These are phyloP conservation scores for Azemiops feae DNA, from an alignment of 2,113 vertebrate species.

Conservation along the genomic window DNA sequence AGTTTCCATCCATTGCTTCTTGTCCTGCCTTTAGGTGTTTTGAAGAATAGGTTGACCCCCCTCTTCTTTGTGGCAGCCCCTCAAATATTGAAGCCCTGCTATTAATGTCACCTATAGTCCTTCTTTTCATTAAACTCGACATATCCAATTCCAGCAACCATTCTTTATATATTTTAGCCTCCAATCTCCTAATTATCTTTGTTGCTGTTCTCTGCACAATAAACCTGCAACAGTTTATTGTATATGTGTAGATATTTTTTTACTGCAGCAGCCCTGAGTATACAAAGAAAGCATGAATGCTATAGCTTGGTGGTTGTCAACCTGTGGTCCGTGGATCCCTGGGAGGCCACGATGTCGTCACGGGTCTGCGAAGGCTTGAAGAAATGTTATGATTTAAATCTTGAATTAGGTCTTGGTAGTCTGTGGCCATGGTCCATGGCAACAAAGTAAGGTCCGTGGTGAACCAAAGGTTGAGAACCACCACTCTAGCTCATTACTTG, in stretches of 20 bases:
- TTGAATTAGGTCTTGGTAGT: neutral
- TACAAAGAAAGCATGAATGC: conserved; percentile 19
- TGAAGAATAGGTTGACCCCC: neutral
- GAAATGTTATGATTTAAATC: neutral
- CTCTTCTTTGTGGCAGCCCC: neutral
- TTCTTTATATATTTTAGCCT: neutral
- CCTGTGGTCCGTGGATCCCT: neutral
- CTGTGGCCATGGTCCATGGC: too few relatives aligned
- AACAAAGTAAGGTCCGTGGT: neutral
- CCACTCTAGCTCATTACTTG: conserved; percentile 5
- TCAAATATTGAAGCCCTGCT: neutral
- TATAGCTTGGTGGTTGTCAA: neutral
- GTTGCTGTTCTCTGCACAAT: conserved; percentile 36
- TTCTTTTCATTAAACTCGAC: neutral
- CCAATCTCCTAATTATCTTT: neutral
- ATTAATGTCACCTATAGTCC: neutral
- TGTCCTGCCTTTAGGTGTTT: too few relatives aligned
- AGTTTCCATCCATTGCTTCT: too few relatives aligned
- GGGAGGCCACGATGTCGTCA: neutral
- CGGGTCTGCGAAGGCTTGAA: neutral
- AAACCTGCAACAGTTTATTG: conserved; percentile 32
- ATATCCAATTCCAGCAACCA: neutral
- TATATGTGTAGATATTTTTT: conserved; percentile 54
- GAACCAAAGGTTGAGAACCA: neutral
- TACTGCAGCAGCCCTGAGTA: conserved; percentile 32